Evolutionary conservation across 2,888 invertebrate genomes (phyloP).

Genomic region (Lasioglossum marginatum): DNA sequence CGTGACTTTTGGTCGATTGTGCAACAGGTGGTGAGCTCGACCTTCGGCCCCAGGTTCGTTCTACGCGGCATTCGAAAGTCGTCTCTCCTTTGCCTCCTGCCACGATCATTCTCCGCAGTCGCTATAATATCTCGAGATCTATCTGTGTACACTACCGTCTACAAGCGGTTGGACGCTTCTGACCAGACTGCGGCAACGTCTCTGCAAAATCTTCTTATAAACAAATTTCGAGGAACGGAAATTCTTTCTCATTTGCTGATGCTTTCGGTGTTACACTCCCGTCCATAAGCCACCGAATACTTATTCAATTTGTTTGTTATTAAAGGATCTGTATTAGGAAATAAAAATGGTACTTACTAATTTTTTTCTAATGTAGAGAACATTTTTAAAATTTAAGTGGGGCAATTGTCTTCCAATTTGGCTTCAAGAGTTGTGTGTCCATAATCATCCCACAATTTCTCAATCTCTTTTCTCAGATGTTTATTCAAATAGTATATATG

Average conservation of each 20-base stretch:
- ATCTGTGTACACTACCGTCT: background rate
- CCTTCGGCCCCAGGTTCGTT: slow-evolving; percentile 58
- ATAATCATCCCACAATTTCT: too few relatives aligned
- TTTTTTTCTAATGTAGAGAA: too few relatives aligned
- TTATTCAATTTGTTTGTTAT: too few relatives aligned
- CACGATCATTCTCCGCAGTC: slow-evolving; percentile 10
- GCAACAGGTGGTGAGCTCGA: slow-evolving; percentile 71
- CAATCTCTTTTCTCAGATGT: too few relatives aligned
- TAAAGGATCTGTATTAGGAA: too few relatives aligned
- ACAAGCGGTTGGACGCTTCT: background rate
- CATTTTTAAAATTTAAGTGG: too few relatives aligned
- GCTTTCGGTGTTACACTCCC: background rate
- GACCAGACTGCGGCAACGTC: background rate
- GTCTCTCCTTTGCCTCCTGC: slow-evolving; percentile 32
- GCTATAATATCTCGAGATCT: background rate
- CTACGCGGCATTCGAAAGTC: slow-evolving; percentile 58
- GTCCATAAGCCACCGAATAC: too few relatives aligned
- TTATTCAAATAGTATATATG: too few relatives aligned
- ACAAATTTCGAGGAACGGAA: background rate
- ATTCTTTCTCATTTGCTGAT: background rate
- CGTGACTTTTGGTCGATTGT: slow-evolving; percentile 69
- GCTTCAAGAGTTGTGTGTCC: too few relatives aligned
- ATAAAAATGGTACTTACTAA: too few relatives aligned
- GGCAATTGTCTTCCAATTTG: too few relatives aligned
- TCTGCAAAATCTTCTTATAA: background rate